phyloP scores from a whole-genome alignment of 2,888 invertebrate species.

The Cephus spinipes region DNA sequence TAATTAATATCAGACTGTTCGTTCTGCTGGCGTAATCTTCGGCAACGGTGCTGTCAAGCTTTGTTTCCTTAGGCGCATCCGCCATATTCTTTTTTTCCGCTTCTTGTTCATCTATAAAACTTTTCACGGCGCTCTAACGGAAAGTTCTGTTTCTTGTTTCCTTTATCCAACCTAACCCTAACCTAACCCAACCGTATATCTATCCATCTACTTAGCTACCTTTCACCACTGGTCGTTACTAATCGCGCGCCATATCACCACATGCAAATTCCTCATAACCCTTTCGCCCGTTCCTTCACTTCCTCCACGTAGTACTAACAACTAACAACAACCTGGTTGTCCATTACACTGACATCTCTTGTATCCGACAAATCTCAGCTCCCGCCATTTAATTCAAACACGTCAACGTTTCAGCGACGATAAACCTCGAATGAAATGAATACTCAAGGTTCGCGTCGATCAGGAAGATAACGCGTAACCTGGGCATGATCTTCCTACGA shows the following conservation, averaged over 20 bases:
- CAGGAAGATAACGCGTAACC: no score
- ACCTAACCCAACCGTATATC: background rate
- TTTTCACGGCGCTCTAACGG: background rate
- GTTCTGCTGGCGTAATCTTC: background rate
- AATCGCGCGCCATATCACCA: background rate
- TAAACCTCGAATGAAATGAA: no score
- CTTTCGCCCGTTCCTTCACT: no score
- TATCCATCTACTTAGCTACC: background rate
- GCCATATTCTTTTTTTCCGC: background rate
- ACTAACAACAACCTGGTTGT: no score
- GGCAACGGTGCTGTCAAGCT: background rate
- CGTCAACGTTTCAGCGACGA: no score
- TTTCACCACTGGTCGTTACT: background rate
- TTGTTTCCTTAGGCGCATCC: background rate
- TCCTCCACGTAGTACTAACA: no score
- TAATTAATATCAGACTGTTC: conserved; percentile 26
- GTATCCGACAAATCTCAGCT: no score
- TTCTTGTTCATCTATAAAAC: background rate
- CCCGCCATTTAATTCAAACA: no score
- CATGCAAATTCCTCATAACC: no score
- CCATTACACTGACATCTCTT: no score
- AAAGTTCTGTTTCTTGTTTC: background rate
- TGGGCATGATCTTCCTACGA: no score
- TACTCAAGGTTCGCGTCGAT: no score
- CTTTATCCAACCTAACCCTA: background rate